Evolutionary conservation across 2,797 vertebrate species (phyloP).

Genomic region (Sebastes umbrosus): DNA sequence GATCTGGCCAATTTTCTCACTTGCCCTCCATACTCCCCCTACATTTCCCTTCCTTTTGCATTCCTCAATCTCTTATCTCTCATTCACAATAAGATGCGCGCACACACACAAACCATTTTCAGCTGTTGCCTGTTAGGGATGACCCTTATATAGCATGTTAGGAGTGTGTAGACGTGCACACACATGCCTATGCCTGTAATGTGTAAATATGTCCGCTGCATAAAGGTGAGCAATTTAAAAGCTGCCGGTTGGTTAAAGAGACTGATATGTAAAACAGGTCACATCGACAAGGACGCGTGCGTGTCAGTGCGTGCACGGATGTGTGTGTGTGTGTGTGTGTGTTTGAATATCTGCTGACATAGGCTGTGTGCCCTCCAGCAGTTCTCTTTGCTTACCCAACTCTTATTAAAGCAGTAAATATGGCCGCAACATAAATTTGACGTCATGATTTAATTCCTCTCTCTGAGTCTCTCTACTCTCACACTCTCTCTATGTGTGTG

Average conservation of each 20-base stretch:
- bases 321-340: slow-evolving; percentile 22
- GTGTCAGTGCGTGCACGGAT: background rate
- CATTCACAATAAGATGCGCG: slow-evolving; percentile 11
- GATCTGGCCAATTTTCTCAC: slow-evolving; percentile 49
- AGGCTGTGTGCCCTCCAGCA: slow-evolving; percentile 68
- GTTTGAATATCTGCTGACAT: slow-evolving; percentile 78
- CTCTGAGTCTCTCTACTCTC: background rate
- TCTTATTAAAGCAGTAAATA: slow-evolving; percentile 83
- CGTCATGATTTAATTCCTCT: slow-evolving; percentile 74
- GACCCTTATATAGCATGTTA: slow-evolving; percentile 35
- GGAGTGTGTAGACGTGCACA: background rate
- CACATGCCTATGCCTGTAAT: background rate
- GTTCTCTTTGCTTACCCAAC: slow-evolving; percentile 75
- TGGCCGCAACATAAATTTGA: slow-evolving; percentile 75
- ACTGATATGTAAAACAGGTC: slow-evolving; percentile 74
- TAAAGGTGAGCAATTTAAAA: slow-evolving; percentile 53
- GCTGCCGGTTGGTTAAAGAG: slow-evolving; percentile 41
- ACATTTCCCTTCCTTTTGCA: slow-evolving; percentile 6
- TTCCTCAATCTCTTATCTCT: slow-evolving; percentile 44
- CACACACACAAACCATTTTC: background rate
- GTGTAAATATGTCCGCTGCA: slow-evolving; percentile 48
- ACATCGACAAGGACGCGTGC: slow-evolving; percentile 56
- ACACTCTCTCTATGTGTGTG: background rate
- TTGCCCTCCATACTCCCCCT: background rate
- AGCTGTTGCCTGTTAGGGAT: slow-evolving; percentile 19